Evolutionary conservation across 2,113 vertebrate species (phyloP).

Genomic region (Tachycineta bicolor): DNA sequence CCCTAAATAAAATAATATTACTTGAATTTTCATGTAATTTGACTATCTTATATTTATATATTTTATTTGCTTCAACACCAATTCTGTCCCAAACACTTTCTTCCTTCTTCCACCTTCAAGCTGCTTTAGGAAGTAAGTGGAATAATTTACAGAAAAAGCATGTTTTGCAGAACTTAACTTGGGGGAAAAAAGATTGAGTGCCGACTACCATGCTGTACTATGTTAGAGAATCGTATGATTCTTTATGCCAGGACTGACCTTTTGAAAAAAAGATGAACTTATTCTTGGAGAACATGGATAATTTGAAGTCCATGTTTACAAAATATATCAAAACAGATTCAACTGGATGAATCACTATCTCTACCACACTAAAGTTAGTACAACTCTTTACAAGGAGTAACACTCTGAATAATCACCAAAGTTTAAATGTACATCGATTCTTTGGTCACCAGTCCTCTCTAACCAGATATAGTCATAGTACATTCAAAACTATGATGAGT

Average conservation of each 20-base stretch:
- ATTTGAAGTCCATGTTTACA: not conserved
- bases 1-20: not conserved
- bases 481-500: not conserved
- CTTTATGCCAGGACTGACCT: not conserved
- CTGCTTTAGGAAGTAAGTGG: not conserved
- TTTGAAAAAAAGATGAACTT: not conserved
- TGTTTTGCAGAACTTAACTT: not conserved
- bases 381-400: not conserved
- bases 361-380: not conserved
- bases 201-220: not conserved
- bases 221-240: not conserved
- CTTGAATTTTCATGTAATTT: not conserved
- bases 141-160: not conserved
- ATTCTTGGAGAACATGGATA: not conserved
- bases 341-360: not conserved
- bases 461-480: not conserved
- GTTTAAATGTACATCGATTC: not conserved
- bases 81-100: not conserved
- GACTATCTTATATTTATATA: not conserved
- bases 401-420: not conserved
- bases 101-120: not conserved
- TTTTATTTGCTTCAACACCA: not conserved
- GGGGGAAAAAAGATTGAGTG: not conserved
- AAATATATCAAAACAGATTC: not conserved
- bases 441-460: not conserved